Percentiles rank a stretch among this genome's conserved stretches.
These are phyloP conservation scores for Aphelinus certus DNA, from an alignment of 1,140 invertebrate species.

Conservation along the genomic window DNA sequence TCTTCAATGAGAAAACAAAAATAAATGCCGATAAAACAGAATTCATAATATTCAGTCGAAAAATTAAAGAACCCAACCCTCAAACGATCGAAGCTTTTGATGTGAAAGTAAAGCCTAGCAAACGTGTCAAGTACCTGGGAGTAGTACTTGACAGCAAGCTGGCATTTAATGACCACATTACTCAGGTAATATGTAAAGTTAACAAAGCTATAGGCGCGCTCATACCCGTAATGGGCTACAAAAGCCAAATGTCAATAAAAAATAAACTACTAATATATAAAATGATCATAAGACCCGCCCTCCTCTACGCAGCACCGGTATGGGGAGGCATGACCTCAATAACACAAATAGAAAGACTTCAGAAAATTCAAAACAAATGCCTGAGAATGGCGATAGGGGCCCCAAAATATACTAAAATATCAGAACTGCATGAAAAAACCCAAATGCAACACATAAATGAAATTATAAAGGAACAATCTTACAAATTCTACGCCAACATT, in stretches of 20 bases:
- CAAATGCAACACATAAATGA: background rate
- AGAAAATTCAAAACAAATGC: conserved; percentile 38
- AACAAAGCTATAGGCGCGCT: conserved; percentile 43
- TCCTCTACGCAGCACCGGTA: conserved; percentile 23
- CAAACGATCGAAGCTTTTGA: too few relatives aligned
- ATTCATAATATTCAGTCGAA: background rate
- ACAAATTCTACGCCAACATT: background rate
- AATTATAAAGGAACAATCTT: background rate
- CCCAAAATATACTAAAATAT: background rate
- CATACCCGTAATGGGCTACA: conserved; percentile 39
- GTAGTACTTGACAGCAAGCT: conserved; percentile 43
- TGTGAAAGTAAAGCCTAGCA: background rate
- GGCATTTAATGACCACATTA: conserved; percentile 40
- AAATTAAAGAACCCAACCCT: background rate
- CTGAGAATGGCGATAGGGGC: conserved; percentile 15
- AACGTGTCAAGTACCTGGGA: conserved; percentile 47
- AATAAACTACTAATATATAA: conserved; percentile 48
- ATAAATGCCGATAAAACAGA: conserved; percentile 4
- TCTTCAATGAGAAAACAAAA: background rate
- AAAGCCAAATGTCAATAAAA: conserved; percentile 34
- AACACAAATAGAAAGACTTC: conserved; percentile 9
- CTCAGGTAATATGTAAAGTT: conserved; percentile 37
- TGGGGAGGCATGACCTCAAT: conserved; percentile 12
- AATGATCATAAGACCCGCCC: conserved; percentile 37
- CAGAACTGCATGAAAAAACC: background rate